These are phyloP conservation scores for Belonocnema kinseyi DNA, from an alignment of 1,140 invertebrate genomes.

Conservation along the genomic window DNA sequence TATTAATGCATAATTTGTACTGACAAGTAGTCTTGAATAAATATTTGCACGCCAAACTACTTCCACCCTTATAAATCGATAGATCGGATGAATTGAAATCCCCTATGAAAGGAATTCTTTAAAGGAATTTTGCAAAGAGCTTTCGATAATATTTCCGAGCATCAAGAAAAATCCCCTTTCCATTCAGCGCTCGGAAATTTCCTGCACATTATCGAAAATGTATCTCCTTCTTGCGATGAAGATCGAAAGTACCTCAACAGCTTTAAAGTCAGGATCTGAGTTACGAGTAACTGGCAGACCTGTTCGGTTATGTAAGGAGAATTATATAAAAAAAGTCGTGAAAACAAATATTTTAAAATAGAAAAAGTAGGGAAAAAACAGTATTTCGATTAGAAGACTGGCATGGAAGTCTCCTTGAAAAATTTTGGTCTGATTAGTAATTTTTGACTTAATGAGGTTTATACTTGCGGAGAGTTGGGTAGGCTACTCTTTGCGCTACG, in stretches of 20 bases:
- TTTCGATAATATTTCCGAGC: conserved; percentile 27
- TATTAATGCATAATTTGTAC: too few species aligned
- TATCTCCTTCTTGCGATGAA: background rate
- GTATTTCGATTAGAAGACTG: background rate
- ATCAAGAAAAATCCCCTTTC: conserved; percentile 13
- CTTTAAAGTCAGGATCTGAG: background rate
- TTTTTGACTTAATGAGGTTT: background rate
- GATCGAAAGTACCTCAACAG: conserved; percentile 1
- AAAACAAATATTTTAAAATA: background rate
- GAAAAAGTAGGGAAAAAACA: background rate
- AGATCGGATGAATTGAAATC: background rate
- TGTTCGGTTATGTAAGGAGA: background rate
- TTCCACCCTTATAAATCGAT: conserved; percentile 3
- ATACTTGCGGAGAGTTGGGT: background rate
- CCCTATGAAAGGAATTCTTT: conserved; percentile 23
- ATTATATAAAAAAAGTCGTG: background rate
- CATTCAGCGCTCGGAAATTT: conserved; percentile 17
- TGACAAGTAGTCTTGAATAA: background rate
- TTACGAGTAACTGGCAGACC: background rate
- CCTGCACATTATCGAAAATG: conserved; percentile 20
- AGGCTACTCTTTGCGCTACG: background rate
- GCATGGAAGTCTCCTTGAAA: background rate
- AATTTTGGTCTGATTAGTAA: background rate
- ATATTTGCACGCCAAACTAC: background rate
- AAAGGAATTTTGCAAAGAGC: conserved; percentile 8